Conservation (phyloP, 2,797 vertebrate species). For the Arrhamphus sclerolepis region DNA sequence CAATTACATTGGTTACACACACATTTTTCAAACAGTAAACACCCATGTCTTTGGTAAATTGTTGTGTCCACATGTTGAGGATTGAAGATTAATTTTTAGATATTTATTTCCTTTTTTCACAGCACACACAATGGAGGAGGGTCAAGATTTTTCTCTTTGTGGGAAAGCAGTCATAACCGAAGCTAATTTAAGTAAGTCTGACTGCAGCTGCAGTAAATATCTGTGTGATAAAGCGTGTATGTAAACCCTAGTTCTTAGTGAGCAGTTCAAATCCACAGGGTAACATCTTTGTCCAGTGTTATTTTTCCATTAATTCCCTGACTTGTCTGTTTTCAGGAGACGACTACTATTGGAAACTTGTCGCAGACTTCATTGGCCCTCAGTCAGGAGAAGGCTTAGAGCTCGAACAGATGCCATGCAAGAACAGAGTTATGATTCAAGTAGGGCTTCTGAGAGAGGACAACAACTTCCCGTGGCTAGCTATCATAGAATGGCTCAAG, state of each 20-base stretch:
- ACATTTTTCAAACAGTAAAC: too few relatives aligned
- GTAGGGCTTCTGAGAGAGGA: constrained; percentile 81
- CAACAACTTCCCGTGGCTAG: constrained; percentile 75
- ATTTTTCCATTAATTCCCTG: not conserved
- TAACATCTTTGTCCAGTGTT: not conserved
- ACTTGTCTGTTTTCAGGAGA: constrained; percentile 70
- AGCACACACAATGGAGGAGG: constrained; percentile 58
- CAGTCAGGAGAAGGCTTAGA: constrained; percentile 74
- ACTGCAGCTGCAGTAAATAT: not conserved
- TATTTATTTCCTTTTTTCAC: not conserved
- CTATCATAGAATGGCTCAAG: constrained; percentile 77
- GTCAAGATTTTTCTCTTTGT: constrained; percentile 50
- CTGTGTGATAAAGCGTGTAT: not conserved
- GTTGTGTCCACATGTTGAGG: not conserved
- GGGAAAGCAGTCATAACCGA: constrained; percentile 57
- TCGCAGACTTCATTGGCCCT: constrained; percentile 77
- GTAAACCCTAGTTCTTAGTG: too few relatives aligned
- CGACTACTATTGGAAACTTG: constrained; percentile 77
- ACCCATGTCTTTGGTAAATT: not conserved
- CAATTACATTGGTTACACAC: too few relatives aligned
- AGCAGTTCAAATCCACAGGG: too few relatives aligned
- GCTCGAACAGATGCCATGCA: constrained; percentile 63
- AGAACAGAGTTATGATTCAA: constrained; percentile 81
- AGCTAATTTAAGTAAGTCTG: constrained; percentile 66
- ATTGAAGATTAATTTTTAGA: not conserved